Evolutionary conservation across 2,113 vertebrate genomes (phyloP), one percentile per base, ranked within the genome.

Genomic region (Prunella fulvescens): DNA sequence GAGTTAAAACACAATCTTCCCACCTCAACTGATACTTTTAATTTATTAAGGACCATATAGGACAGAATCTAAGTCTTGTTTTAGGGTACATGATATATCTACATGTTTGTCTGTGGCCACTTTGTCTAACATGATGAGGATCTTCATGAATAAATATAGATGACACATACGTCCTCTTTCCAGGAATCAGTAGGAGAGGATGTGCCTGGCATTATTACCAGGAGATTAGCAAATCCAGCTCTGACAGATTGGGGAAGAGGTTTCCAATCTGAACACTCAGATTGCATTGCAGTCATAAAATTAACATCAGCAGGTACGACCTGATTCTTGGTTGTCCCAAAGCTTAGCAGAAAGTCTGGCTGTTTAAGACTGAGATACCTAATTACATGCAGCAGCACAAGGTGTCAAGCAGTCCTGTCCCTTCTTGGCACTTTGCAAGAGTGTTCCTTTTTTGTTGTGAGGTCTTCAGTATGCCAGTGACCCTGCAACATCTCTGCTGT

Each of bases 231-330:
- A 83, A 87, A 90, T 92, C 48, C 45, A 48, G 11, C 37, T 92
- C 66, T 88, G 71, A 51, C 31, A 82, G 50, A 77, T 48, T 0
- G 4, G 67, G 81, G 33, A 85, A 65, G 33, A 74, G 17, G 28
- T 77, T 93, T 64, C 39, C 45, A 37, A 11, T 79, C 29, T 60
- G 53, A 86, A 28, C 51, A 8, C 13, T 88, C 1, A 0, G 17
- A 28, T 79, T 79, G 39, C 48, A 9, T 14, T 62, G 18, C 39
- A 64, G 47, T 19, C 47, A 40, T 73, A 64, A 88, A 92, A 77
- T 54, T 60, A 47, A 48, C 12, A 40, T 61, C 39, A 44, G 5
- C 33, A 4, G 2, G 11, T 48, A n/a, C 0, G 0, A 16, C 26
- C 37, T 22, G 23, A 33, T 72, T 79, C 45, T 90, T 57, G 60